A percentile compares a stretch with the other conserved stretches of the same genome.
These are phyloP conservation scores for Acanthaster planci DNA, from an alignment of 35 echinoderm and acorn worm genomes.

Conservation along the genomic window DNA sequence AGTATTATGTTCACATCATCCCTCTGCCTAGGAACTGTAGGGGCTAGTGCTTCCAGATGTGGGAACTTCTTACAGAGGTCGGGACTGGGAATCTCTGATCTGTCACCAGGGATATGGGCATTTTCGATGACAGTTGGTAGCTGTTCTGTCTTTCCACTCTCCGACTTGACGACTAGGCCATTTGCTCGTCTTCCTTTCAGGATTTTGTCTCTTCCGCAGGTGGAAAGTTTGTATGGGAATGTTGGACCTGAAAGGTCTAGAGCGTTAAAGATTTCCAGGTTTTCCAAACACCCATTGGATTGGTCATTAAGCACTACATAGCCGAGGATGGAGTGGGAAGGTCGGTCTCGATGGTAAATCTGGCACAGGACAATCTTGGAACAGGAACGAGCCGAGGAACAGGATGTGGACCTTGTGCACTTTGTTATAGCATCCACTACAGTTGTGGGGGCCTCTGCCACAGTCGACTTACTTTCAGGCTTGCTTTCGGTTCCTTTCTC, in stretches of 20 bases:
- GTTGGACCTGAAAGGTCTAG: neutral
- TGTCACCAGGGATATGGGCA: neutral
- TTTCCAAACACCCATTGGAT: neutral
- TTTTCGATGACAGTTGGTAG: neutral
- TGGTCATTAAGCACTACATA: neutral
- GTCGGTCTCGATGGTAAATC: neutral
- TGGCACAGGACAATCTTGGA: neutral
- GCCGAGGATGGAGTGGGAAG: neutral
- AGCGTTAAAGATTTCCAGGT: neutral
- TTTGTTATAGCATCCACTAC: neutral
- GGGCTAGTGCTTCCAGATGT: neutral
- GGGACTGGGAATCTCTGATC: neutral
- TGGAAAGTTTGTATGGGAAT: neutral
- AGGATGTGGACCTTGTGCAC: neutral
- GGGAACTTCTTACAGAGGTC: constrained; percentile 5
- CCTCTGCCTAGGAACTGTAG: neutral
- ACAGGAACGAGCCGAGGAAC: neutral
- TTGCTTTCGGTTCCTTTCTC: neutral
- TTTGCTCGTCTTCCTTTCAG: neutral
- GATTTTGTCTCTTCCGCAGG: neutral
- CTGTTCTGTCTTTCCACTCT: neutral
- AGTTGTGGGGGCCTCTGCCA: neutral
- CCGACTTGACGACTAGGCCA: neutral
- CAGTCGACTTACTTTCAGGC: neutral
- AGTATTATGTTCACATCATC: neutral